Evolutionary conservation across 2,888 invertebrate species (phyloP).

Genomic region (Chrysolina oricalcia): DNA sequence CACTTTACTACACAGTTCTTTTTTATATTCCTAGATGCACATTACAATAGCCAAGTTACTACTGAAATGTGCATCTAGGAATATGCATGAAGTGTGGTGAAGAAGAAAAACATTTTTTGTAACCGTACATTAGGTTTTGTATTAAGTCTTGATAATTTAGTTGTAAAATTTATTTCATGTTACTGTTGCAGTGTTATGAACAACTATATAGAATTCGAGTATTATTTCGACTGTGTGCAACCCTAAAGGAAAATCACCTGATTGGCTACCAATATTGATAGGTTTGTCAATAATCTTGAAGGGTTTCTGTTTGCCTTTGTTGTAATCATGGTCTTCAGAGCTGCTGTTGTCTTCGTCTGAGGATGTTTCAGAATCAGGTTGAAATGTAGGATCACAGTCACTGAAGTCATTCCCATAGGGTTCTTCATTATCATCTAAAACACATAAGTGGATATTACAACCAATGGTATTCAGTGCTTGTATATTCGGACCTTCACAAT

Average conservation of each 20-base stretch:
- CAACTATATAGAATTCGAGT: neutral
- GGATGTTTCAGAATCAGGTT: constrained; percentile 1
- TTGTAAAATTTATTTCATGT: neutral
- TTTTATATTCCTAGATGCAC: too few species aligned
- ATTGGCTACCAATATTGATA: neutral
- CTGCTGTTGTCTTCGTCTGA: constrained; percentile 7
- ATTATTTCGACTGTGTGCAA: neutral
- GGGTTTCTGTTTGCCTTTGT: neutral
- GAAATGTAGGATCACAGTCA: constrained; percentile 11
- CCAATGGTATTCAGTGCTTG: neutral
- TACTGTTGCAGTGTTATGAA: neutral
- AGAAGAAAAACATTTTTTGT: too few species aligned
- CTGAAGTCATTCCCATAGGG: constrained; percentile 4
- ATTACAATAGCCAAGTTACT: too few species aligned
- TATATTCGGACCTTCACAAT: neutral
- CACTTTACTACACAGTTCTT: too few species aligned
- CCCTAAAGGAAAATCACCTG: neutral
- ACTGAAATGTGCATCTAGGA: too few species aligned
- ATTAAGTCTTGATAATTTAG: neutral
- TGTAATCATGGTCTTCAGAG: neutral
- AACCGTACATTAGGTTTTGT: too few species aligned
- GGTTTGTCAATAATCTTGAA: neutral
- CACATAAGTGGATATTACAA: neutral
- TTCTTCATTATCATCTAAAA: neutral
- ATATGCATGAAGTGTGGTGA: too few species aligned